These are phyloP conservation scores for Scaptomyza graminum DNA, from an alignment of 1,140 invertebrate genomes.

Conservation along the genomic window DNA sequence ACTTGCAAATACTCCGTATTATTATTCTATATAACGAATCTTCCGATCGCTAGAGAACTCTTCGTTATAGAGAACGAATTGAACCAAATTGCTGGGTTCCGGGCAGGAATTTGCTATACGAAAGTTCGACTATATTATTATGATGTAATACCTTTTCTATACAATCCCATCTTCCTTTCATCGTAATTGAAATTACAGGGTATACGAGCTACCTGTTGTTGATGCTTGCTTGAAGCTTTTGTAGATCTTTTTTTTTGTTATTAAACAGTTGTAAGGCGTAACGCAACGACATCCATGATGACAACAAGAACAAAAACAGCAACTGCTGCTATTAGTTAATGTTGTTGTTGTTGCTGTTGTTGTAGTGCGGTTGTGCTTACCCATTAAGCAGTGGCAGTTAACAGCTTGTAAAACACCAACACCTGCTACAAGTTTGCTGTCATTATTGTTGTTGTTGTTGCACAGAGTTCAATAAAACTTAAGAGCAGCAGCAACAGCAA, in stretches of 20 bases:
- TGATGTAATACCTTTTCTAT: too few relatives aligned
- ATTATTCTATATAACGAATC: too few relatives aligned
- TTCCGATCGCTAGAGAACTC: too few relatives aligned
- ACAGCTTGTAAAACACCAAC: slow-evolving; percentile 77
- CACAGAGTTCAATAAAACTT: slow-evolving; percentile 72
- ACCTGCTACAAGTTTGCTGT: slow-evolving; percentile 63
- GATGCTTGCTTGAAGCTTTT: not conserved
- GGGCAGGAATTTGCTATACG: too few relatives aligned
- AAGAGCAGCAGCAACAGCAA: slow-evolving; percentile 30
- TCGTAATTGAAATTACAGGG: slow-evolving; percentile 7
- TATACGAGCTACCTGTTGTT: not conserved
- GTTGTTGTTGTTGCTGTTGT: slow-evolving; percentile 15
- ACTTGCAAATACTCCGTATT: not conserved
- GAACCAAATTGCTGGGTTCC: too few relatives aligned
- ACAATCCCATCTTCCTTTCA: too few relatives aligned
- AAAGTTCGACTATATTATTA: not conserved
- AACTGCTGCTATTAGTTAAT: slow-evolving; percentile 7
- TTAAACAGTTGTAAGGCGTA: slow-evolving; percentile 40
- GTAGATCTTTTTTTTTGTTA: not conserved
- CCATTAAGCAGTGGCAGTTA: slow-evolving; percentile 73
- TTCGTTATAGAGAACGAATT: too few relatives aligned
- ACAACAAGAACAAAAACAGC: slow-evolving; percentile 9
- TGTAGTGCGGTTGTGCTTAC: slow-evolving; percentile 23
- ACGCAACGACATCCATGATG: slow-evolving; percentile 28
- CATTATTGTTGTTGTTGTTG: slow-evolving; percentile 27